These are phyloP conservation scores for Drosophila mayaguana DNA, from an alignment of 2,888 invertebrate species.

Conservation along the genomic window DNA sequence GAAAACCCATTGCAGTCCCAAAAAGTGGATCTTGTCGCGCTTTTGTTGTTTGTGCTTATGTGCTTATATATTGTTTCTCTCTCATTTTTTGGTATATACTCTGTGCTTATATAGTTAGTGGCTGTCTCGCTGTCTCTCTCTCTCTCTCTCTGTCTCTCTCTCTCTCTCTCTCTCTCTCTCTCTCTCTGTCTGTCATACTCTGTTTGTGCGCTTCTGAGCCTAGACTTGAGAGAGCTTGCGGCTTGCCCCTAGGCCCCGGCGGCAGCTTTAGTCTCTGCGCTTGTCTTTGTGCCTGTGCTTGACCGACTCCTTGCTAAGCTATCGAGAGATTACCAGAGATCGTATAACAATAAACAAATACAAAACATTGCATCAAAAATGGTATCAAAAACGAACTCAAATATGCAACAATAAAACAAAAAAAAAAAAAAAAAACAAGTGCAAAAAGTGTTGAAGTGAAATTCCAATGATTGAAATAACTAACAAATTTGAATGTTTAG, in stretches of 20 bases:
- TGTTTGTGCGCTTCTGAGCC: conserved; percentile 36
- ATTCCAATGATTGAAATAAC: conserved; percentile 28
- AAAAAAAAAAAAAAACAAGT: conserved; percentile 1
- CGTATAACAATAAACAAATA: conserved; percentile 1
- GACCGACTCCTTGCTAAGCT: conserved; percentile 40
- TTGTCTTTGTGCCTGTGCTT: conserved; percentile 40
- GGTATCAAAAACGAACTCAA: neutral
- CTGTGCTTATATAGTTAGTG: conserved; percentile 57
- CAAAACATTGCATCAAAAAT: neutral
- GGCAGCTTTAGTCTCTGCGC: conserved; percentile 36
- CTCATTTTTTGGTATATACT: conserved; percentile 45
- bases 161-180: conserved; percentile 7
- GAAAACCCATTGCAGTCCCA: neutral
- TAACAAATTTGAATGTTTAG: conserved; percentile 61
- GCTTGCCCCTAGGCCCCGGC: conserved; percentile 13
- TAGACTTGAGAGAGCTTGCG: conserved; percentile 26
- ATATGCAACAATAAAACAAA: neutral
- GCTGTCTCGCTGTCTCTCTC: conserved; percentile 25
- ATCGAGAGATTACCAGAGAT: conserved; percentile 47
- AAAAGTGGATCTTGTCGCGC: conserved; percentile 65
- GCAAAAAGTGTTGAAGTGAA: conserved; percentile 8
- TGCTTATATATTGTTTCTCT: conserved; percentile 54
- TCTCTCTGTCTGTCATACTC: conserved; percentile 8
- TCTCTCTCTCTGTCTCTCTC: conserved; percentile 7
- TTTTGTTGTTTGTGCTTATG: conserved; percentile 75